Conservation (phyloP, 2,888 invertebrate genomes). For the Autographa pulchrina region DNA sequence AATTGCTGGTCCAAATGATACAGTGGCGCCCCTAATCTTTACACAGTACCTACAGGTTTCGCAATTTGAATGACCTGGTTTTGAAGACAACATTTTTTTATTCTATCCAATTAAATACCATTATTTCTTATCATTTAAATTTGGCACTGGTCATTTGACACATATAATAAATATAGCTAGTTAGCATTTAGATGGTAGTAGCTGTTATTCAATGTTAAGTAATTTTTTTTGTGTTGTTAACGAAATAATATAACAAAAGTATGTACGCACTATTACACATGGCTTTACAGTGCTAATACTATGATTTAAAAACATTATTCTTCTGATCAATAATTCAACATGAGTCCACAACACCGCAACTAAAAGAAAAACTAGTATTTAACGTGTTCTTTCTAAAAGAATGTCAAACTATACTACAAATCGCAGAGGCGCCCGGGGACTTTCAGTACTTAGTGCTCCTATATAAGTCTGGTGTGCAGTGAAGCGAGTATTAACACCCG, state of each 20-base stretch:
- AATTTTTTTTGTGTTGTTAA: no score
- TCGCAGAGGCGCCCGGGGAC: constrained; percentile 53
- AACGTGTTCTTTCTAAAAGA: constrained; percentile 49
- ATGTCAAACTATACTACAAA: constrained; percentile 57
- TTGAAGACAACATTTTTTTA: background rate
- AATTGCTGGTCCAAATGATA: constrained; percentile 30
- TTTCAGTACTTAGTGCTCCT: constrained; percentile 51
- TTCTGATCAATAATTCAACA: background rate
- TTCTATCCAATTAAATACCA: no score
- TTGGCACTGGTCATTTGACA: background rate
- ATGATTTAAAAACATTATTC: background rate
- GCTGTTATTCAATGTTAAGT: no score
- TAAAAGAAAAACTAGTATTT: constrained; percentile 13
- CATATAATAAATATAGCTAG: no score
- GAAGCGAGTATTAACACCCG: constrained; percentile 42
- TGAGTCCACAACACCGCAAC: background rate
- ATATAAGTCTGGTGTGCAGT: constrained; percentile 45
- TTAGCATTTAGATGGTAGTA: no score
- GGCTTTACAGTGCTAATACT: no score
- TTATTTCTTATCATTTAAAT: background rate
- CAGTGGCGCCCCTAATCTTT: constrained; percentile 35
- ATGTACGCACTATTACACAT: no score
- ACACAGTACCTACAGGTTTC: constrained; percentile 1
- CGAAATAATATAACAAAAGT: no score
- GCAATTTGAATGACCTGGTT: background rate